Percentiles rank a stretch among this genome's conserved stretches.
Conservation (phyloP, 2,113 vertebrate genomes). For the Pholis gunnellus region DNA sequence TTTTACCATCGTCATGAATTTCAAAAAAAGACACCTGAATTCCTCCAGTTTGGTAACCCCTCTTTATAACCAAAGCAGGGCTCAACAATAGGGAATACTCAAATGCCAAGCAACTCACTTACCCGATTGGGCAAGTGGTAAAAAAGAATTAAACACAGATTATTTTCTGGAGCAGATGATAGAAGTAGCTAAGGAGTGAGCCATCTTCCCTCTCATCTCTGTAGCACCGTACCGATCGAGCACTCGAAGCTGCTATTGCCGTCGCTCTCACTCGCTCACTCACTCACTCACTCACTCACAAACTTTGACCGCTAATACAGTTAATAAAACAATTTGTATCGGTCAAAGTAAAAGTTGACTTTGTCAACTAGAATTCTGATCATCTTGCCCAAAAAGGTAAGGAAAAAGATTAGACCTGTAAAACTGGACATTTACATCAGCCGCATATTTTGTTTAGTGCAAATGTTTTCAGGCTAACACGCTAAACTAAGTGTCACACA, state of each 20-base stretch:
- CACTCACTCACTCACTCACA: neutral
- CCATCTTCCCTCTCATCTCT: neutral
- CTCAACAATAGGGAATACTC: neutral
- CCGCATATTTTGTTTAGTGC: neutral
- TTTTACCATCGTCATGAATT: slow-evolving; percentile 30
- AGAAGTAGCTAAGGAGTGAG: neutral
- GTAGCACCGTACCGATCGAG: neutral
- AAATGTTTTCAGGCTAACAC: neutral
- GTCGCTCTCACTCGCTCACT: neutral
- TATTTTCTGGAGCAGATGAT: neutral
- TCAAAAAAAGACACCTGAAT: slow-evolving; percentile 33
- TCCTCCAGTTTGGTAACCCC: slow-evolving; percentile 3
- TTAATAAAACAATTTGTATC: neutral
- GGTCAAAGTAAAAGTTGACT: neutral
- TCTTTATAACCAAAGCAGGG: neutral
- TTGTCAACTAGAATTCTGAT: neutral
- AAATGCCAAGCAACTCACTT: neutral
- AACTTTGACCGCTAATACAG: neutral
- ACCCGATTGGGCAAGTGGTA: neutral
- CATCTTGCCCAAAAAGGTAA: neutral
- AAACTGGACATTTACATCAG: neutral
- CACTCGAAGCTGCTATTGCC: neutral
- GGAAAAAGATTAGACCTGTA: neutral
- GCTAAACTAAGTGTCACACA: slow-evolving; percentile 19
- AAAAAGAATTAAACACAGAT: neutral